Conservation (phyloP, 1,140 invertebrate genomes). For the Steinernema khuongi region DNA sequence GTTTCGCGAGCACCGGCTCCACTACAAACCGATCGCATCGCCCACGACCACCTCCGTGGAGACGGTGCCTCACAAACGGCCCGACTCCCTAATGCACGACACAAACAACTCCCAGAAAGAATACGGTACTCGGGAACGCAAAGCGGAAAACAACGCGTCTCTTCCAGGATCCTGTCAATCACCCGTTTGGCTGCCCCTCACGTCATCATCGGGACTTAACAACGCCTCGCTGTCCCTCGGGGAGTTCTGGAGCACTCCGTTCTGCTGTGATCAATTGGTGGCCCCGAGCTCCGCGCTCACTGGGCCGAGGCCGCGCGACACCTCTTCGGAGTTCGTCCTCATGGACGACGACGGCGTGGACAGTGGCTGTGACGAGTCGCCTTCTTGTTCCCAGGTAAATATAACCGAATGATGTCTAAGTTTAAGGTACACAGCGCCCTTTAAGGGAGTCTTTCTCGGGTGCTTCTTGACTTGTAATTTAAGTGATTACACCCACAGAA, state of each 20-base stretch:
- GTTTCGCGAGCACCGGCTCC: background rate
- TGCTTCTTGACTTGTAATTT: no score
- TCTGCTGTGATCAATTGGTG: conserved; percentile 7
- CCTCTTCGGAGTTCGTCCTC: background rate
- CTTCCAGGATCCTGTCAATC: conserved; percentile 25
- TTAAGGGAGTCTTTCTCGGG: no score
- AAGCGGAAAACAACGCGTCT: background rate
- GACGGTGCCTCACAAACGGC: background rate
- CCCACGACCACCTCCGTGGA: conserved; percentile 16
- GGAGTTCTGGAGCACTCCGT: background rate
- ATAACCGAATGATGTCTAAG: no score
- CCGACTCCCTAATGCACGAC: conserved; percentile 12
- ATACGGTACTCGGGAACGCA: background rate
- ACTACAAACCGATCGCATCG: background rate
- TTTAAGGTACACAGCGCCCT: no score
- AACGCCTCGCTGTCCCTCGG: conserved; percentile 5
- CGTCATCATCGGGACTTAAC: background rate
- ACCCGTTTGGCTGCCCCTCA: conserved; percentile 39
- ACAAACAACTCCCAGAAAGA: conserved; percentile 20
- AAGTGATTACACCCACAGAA: background rate
- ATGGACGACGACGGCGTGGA: conserved; percentile 31
- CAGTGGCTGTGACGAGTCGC: conserved; percentile 29
- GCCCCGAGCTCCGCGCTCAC: background rate
- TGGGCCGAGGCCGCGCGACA: conserved; percentile 12
- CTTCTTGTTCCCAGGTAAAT: background rate